Base-by-base conservation (phyloP, 1,140 invertebrate species). In the Drosophila neocordata region DNA sequence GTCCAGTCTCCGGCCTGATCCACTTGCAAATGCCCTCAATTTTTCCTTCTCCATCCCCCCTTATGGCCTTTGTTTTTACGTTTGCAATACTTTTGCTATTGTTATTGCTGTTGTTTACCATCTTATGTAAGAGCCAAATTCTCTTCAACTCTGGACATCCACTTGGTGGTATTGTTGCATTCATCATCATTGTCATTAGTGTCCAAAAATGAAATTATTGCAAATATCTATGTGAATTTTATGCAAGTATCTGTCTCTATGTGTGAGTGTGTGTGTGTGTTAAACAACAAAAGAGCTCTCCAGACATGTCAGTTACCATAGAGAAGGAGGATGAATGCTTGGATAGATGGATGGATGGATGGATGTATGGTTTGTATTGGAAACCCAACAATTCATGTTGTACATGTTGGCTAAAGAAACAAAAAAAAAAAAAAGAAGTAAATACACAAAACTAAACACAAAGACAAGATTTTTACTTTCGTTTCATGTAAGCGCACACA, bases 191-290 rank as follows among this genome's bases (percentile, higher is more conserved):
- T 48, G 78, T 81, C 81, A 84, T 83, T 83, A 83, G 72, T 79
- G 79, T 83, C 79, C 76, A 77, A 85, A 79, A 76, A 79, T 73
- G 68, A 84, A 84, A 85, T 80, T 73, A 73, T 84, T 84, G 80
- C 80, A 84, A 84, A 83, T 85, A 83, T 20, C 41, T 48, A 48
- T 48, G 41, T 48, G 15, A 20, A 48, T 48, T 48, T 48, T 18
- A 48, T 31, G 41, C 18, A 15, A 44, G 41, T 44, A 15, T 18
- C 8, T 18, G 8, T 48, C 8, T 48, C 0, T 48, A 7, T 20
- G 41, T 18, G 41, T 44, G 41, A 18, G 41, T 44, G 15, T 44
- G 41, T 83, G 60, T 51, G 22, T 63, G 44, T 63, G 63, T 69
- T 68, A 78, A 67, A 75, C 68, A 77, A 77, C 68, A 77, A 77